Base-by-base conservation (phyloP, 2,888 invertebrate genomes). In the Acleris emargana region DNA sequence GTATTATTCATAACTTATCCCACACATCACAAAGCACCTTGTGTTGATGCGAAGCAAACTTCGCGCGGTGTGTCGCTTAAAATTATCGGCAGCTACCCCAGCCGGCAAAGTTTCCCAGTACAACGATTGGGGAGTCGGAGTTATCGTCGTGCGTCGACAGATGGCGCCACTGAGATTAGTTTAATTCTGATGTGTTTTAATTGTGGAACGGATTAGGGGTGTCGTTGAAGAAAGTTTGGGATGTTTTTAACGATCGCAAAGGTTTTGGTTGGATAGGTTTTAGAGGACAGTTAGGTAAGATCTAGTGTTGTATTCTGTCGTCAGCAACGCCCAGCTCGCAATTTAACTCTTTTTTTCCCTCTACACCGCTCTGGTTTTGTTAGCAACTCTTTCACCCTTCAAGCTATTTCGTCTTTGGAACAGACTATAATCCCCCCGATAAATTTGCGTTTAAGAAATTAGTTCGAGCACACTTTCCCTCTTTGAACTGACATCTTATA, bases 1-100 rank as follows among this genome's bases (percentile, higher is more conserved):
- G 6, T 25, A n/a, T 42, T 6, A 18, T 28, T 45, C 22, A 1
- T 64, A 11, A 54, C 70, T 78, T 75, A 54, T 0, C 64, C 75
- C 78, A 73, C 9, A 53, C 52, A n/a, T 58, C 43, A 70, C 62
- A 68, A 71, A 73, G 73, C 77, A 83, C 85, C 84, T 84, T 80
- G 75, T 84, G 84, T 84, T 81, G 79, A 78, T 80, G 74, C 75
- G 79, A 78, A 74, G 80, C 79, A 80, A 86, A 84, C 79, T 85
- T 84, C 69, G 77, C 72, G 80, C 80, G 75, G 79, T 81, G 79
- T 81, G 83, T 82, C 80, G 81, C 80, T 75, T 84, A 81, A 86
- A 85, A 64, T 86, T 85, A 84, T 86, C 82, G 80, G 79, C 75
- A 74, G 76, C 75, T 71, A 72, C 69, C 71, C 25, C 58, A 20